Base-by-base conservation (phyloP, 2,888 invertebrate species). In the Hemistola chrysoprasaria region DNA sequence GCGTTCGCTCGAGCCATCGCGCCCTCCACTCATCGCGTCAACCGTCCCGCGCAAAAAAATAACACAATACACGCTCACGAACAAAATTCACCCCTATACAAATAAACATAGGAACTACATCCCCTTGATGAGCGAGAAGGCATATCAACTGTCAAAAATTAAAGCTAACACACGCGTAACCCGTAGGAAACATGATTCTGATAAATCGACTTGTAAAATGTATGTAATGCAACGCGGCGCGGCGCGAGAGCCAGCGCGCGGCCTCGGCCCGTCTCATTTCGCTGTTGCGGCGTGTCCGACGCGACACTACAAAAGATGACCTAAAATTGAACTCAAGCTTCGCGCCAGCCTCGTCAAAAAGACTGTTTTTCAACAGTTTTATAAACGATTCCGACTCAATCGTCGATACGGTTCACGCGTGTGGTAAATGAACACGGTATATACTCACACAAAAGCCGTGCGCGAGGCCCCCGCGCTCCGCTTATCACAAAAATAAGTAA, bases 91-190 rank as follows among this genome's bases (percentile, higher is more conserved):
- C 74, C 82, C 82, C 71, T 88, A 84, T n/a, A 53, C 11, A 35
- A 39, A 1, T 47, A 26, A 1, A 5, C 44, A 55, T 84, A 89
- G 77, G 84, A 78, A 66, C 65, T 61, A 84, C 65, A 76, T 72
- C 81, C 55, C 78, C 66, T 68, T 80, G 76, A 51, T 62, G 49
- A 38, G 9, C 33, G 44, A 48, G 64, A 71, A 76, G 72, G 60
- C 80, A 86, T 89, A 83, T 84, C 87, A 90, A 90, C 90, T 90
- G 90, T 90, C 90, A 90, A 90, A 88, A 88, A 88, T 85, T 82
- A 85, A 85, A 80, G 80, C 74, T 73, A 76, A 79, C 73, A 83
- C 85, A 84, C 83, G 85, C 82, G 78, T 78, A 80, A 73, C 73
- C 75, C 71, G 73, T 73, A 81, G 80, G 78, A 84, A 86, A 82